These are phyloP conservation scores for Prunella himalayana DNA, from an alignment of 2,113 vertebrate genomes.

Conservation along the genomic window DNA sequence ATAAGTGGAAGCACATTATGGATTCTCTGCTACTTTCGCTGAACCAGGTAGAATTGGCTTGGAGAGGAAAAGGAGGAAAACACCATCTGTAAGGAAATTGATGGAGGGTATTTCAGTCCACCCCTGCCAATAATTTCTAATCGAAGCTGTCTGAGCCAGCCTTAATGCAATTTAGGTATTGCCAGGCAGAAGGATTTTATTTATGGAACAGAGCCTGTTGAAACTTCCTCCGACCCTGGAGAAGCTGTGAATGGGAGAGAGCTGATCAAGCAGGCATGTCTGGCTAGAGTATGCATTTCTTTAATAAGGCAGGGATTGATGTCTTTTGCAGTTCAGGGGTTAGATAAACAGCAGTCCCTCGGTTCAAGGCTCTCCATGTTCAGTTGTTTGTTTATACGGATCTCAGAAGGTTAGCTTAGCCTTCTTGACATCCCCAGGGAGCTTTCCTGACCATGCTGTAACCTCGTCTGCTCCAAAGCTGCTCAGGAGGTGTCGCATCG, in stretches of 20 bases:
- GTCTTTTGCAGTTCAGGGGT: slow-evolving; percentile 70
- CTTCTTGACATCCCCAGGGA: slow-evolving; percentile 51
- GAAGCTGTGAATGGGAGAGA: slow-evolving; percentile 67
- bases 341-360: slow-evolving; percentile 70
- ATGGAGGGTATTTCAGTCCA: slow-evolving; percentile 11
- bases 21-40: neutral
- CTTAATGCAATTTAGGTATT: slow-evolving; percentile 64
- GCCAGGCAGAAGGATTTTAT: slow-evolving; percentile 68
- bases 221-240: slow-evolving; percentile 66
- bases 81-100: slow-evolving; percentile 7
- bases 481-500: slow-evolving; percentile 15
- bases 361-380: slow-evolving; percentile 73
- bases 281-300: slow-evolving; percentile 50
- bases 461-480: slow-evolving; percentile 40
- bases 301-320: slow-evolving; percentile 73
- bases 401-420: slow-evolving; percentile 68
- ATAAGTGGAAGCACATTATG: neutral
- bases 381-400: slow-evolving; percentile 69
- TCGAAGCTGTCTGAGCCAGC: slow-evolving; percentile 63
- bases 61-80: neutral
- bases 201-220: slow-evolving; percentile 58
- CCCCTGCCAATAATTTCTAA: slow-evolving; percentile 29
- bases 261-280: slow-evolving; percentile 41
- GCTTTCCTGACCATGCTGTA: slow-evolving; percentile 53
- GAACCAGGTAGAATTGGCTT: neutral